A percentile compares a stretch with the other conserved stretches of the same genome.
Conservation (phyloP, 2,888 invertebrate species). For the Philereme vetulata region DNA sequence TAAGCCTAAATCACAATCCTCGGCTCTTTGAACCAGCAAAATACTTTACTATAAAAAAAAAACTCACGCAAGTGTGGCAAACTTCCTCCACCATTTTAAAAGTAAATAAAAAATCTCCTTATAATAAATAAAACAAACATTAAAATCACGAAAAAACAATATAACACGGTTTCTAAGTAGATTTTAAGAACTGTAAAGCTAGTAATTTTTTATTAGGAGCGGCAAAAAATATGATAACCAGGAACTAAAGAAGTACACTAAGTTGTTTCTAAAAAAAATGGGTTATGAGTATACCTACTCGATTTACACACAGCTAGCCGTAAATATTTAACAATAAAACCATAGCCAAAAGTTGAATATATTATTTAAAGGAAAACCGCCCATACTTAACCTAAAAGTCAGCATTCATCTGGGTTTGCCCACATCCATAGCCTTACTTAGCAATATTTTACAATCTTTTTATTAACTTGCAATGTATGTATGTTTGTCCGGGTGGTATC, state of each 20-base stretch:
- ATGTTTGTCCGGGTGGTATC: too few species aligned
- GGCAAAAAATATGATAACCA: not conserved
- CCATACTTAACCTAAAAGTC: too few species aligned
- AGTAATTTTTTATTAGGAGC: not conserved
- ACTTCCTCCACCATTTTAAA: constrained; percentile 20
- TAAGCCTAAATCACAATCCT: constrained; percentile 58
- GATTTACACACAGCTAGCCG: not conserved
- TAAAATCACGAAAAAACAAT: not conserved
- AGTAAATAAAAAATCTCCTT: not conserved
- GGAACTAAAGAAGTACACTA: not conserved
- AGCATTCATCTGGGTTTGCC: too few species aligned
- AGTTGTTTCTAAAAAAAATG: not conserved
- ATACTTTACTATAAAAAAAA: constrained; percentile 36
- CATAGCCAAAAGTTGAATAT: too few species aligned
- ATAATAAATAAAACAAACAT: not conserved
- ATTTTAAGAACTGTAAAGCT: not conserved
- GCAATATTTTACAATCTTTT: too few species aligned
- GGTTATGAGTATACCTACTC: not conserved
- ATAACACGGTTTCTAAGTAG: not conserved
- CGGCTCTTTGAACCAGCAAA: constrained; percentile 58
- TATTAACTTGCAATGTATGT: too few species aligned
- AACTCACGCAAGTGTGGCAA: constrained; percentile 31
- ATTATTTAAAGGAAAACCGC: too few species aligned
- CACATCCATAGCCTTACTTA: too few species aligned
- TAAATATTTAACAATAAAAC: not conserved